phyloP scores from a whole-genome alignment of 2,797 vertebrate species.

The Threskiornis aethiopicus region DNA sequence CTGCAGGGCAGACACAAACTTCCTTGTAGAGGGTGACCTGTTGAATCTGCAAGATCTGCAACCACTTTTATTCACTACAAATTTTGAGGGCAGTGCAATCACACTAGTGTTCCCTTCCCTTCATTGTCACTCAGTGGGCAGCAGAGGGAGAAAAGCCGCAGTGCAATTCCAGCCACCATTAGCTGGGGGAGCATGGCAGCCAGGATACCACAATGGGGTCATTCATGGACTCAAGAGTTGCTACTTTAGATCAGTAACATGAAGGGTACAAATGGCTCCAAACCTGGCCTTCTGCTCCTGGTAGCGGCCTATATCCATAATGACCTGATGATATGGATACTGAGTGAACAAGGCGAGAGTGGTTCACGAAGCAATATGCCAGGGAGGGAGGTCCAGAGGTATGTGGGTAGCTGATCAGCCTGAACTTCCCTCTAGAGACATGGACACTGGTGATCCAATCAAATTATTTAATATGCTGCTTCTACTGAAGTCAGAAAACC shows the following conservation, averaged over 20 bases:
- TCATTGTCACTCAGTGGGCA: no score
- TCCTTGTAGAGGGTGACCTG: neutral
- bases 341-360: neutral
- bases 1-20: neutral
- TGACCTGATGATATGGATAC: neutral
- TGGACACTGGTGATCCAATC: neutral
- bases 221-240: neutral
- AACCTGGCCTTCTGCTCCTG: neutral
- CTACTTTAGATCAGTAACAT: neutral
- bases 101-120: neutral
- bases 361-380: neutral
- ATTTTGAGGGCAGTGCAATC: neutral
- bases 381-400: neutral
- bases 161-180: neutral
- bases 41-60: neutral
- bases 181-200: neutral
- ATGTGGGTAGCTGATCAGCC: neutral
- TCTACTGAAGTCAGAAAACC: neutral
- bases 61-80: neutral
- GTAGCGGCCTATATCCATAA: neutral
- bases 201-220: neutral
- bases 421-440: neutral
- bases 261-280: neutral
- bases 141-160: neutral
- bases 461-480: neutral